These are phyloP conservation scores for Actenoides hombroni DNA, from an alignment of 2,113 vertebrate genomes.

Conservation along the genomic window DNA sequence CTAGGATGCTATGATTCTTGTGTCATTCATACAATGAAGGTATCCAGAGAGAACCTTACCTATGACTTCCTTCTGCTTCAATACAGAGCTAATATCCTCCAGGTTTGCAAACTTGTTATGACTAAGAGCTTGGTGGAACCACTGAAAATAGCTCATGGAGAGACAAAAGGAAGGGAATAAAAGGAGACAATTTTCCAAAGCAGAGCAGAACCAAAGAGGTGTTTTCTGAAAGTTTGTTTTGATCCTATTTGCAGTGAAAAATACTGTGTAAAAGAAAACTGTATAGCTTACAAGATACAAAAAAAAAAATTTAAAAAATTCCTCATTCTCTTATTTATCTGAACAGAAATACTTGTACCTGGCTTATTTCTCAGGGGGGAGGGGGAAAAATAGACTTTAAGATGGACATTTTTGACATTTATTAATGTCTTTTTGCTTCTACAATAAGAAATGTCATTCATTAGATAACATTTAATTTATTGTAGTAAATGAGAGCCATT, in stretches of 20 bases:
- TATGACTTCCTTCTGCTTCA: neutral
- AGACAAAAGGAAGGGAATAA: neutral
- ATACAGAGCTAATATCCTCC: neutral
- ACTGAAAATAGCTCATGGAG: neutral
- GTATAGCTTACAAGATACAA: neutral
- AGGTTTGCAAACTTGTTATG: neutral
- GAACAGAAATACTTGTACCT: neutral
- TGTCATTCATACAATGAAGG: neutral
- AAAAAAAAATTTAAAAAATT: neutral
- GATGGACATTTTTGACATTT: neutral
- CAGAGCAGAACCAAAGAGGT: neutral
- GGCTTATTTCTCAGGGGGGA: neutral
- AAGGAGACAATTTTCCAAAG: neutral
- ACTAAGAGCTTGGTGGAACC: neutral
- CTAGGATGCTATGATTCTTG: neutral
- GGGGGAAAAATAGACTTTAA: neutral
- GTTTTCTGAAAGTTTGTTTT: neutral
- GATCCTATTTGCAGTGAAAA: neutral
- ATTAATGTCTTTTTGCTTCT: neutral
- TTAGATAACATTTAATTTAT: neutral
- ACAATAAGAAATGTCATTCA: neutral
- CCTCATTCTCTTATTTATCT: neutral
- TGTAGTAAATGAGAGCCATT: neutral
- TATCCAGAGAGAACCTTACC: neutral
- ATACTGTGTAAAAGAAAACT: neutral